These are phyloP conservation scores for Drosophila picticornis DNA, from an alignment of 2,888 invertebrate genomes.

Conservation along the genomic window DNA sequence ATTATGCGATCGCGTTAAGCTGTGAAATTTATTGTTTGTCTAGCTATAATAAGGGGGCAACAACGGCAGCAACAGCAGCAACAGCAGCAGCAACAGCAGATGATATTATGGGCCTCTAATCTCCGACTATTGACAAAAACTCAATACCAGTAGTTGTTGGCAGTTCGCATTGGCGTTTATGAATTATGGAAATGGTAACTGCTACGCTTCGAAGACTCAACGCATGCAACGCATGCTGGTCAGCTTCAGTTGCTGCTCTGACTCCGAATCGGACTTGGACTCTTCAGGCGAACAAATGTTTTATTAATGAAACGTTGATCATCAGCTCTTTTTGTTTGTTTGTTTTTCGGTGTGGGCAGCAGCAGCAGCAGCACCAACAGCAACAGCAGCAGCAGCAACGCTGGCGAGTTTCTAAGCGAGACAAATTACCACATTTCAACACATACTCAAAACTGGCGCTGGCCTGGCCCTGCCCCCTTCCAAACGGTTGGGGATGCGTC, in stretches of 20 bases:
- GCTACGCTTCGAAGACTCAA: slow-evolving; percentile 53
- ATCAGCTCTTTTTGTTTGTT: slow-evolving; percentile 36
- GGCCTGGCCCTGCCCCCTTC: slow-evolving; percentile 22
- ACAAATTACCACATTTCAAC: slow-evolving; percentile 81
- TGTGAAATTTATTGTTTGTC: slow-evolving; percentile 83
- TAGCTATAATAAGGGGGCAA: slow-evolving; percentile 57
- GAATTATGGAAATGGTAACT: slow-evolving; percentile 75
- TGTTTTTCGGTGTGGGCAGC: slow-evolving; percentile 48
- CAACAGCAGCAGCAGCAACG: slow-evolving; percentile 4
- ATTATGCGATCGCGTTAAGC: slow-evolving; percentile 84
- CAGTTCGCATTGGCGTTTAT: slow-evolving; percentile 78
- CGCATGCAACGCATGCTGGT: slow-evolving; percentile 40
- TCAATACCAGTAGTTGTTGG: slow-evolving; percentile 83
- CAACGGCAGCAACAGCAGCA: slow-evolving; percentile 9
- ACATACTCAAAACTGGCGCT: slow-evolving; percentile 76
- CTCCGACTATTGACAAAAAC: slow-evolving; percentile 79
- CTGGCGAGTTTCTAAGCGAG: slow-evolving; percentile 74
- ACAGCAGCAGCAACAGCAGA: slow-evolving; percentile 19
- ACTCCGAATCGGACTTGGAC: neutral
- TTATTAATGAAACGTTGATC: slow-evolving; percentile 79
- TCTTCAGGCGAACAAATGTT: slow-evolving; percentile 75
- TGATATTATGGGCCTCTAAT: slow-evolving; percentile 67
- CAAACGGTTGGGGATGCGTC: slow-evolving; percentile 21
- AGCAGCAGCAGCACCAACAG: slow-evolving; percentile 17
- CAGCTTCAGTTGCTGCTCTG: slow-evolving; percentile 15